Percentiles rank a stretch among this genome's conserved stretches.
These are phyloP conservation scores for Chloroclystis v-ata DNA, from an alignment of 2,888 invertebrate genomes.

Conservation along the genomic window DNA sequence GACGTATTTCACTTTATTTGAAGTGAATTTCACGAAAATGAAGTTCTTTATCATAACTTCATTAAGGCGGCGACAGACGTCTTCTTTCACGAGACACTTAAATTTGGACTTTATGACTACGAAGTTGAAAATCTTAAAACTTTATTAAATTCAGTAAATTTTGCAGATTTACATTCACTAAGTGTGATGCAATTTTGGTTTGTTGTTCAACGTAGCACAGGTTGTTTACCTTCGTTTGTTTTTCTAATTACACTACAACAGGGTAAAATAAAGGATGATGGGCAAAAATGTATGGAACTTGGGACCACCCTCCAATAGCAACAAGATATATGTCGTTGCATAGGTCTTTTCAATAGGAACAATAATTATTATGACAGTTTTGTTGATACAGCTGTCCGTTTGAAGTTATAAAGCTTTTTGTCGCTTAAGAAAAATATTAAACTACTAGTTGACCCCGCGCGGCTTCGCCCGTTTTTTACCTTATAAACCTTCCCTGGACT, in stretches of 20 bases:
- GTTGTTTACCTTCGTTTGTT: neutral
- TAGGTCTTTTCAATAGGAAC: too few relatives aligned
- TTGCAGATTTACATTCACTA: conserved; percentile 3
- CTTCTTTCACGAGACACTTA: conserved; percentile 23
- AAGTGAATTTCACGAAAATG: conserved; percentile 48
- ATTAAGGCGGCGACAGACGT: conserved; percentile 44
- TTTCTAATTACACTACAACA: neutral
- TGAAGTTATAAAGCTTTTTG: too few relatives aligned
- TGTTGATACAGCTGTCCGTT: too few relatives aligned
- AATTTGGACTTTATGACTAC: conserved; percentile 31
- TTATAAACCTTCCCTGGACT: too few relatives aligned
- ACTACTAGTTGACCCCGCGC: too few relatives aligned
- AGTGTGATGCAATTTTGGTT: conserved; percentile 1
- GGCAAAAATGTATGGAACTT: too few relatives aligned
- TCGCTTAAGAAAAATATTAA: too few relatives aligned
- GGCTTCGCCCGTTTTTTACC: too few relatives aligned
- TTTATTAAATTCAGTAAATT: conserved; percentile 13
- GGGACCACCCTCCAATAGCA: too few relatives aligned
- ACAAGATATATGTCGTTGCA: too few relatives aligned
- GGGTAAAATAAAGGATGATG: too few relatives aligned
- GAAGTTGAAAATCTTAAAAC: conserved; percentile 13
- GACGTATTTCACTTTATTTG: conserved; percentile 43
- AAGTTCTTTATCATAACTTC: conserved; percentile 59
- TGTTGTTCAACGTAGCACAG: neutral
- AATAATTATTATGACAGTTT: too few relatives aligned